Evolutionary conservation across 1,140 invertebrate species (phyloP).

Genomic region (Vanessa atalanta): DNA sequence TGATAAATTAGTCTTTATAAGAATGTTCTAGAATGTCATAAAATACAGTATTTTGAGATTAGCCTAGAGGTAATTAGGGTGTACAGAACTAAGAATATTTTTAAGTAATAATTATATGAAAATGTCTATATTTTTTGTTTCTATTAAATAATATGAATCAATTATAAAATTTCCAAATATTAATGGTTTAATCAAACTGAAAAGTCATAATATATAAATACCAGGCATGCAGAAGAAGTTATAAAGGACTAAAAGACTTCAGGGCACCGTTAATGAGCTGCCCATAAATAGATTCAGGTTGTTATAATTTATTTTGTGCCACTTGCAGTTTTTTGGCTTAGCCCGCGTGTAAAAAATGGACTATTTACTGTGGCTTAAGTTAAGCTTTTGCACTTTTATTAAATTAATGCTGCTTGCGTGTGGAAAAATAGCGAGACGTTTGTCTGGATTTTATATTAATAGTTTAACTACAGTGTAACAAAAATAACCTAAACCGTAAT

Average conservation of each 20-base stretch:
- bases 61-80: background rate
- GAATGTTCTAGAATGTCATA: background rate
- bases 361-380: conserved; percentile 63
- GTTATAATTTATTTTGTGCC: conserved; percentile 71
- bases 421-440: conserved; percentile 9
- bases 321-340: conserved; percentile 72
- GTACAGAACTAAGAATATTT: no score
- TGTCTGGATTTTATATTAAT: background rate
- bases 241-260: conserved; percentile 9
- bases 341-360: conserved; percentile 47
- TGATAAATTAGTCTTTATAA: background rate
- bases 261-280: conserved; percentile 60
- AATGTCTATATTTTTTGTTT: no score
- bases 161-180: no score
- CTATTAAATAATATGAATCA: no score
- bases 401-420: conserved; percentile 33
- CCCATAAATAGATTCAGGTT: conserved; percentile 67
- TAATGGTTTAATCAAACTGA: background rate
- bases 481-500: background rate
- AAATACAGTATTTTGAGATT: background rate
- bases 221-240: background rate
- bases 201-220: background rate
- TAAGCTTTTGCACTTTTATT: conserved; percentile 53
- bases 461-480: background rate
- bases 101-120: no score